phyloP scores from a whole-genome alignment of 1,140 invertebrate species.

The Oreohelix idahoensis region DNA sequence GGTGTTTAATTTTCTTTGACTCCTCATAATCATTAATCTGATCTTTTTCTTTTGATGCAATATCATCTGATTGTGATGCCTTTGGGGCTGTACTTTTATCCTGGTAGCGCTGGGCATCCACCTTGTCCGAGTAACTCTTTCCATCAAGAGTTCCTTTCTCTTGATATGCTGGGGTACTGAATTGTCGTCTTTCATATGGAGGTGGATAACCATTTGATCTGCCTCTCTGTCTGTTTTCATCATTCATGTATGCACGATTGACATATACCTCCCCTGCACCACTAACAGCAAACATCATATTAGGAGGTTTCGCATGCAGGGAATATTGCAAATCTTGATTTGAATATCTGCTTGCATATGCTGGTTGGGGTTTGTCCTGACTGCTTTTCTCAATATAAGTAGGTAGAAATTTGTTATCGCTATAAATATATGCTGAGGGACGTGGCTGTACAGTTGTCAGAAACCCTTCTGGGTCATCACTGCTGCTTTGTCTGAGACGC shows the following conservation, averaged over 20 bases:
- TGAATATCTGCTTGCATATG: slow-evolving; percentile 12
- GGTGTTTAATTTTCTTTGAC: slow-evolving; percentile 15
- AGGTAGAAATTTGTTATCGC: neutral
- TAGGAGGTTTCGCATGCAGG: neutral
- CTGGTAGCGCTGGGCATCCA: neutral
- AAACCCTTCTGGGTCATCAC: neutral
- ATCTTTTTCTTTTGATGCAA: neutral
- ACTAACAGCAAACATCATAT: slow-evolving; percentile 16
- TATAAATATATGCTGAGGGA: neutral
- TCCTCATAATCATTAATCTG: neutral
- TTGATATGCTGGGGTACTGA: neutral
- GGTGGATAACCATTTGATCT: neutral
- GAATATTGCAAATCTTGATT: slow-evolving; percentile 11
- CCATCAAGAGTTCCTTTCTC: neutral
- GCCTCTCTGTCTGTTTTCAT: neutral
- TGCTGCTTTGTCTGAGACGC: neutral
- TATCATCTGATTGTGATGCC: neutral
- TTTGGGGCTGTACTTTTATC: neutral
- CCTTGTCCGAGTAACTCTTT: neutral
- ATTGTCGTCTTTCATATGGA: neutral
- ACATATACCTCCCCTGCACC: slow-evolving; percentile 32
- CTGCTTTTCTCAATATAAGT: neutral
- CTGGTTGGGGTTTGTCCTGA: neutral
- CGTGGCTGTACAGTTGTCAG: neutral
- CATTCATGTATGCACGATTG: neutral